phyloP scores from a whole-genome alignment of 2,113 vertebrate species.

The Cromileptes altivelis region DNA sequence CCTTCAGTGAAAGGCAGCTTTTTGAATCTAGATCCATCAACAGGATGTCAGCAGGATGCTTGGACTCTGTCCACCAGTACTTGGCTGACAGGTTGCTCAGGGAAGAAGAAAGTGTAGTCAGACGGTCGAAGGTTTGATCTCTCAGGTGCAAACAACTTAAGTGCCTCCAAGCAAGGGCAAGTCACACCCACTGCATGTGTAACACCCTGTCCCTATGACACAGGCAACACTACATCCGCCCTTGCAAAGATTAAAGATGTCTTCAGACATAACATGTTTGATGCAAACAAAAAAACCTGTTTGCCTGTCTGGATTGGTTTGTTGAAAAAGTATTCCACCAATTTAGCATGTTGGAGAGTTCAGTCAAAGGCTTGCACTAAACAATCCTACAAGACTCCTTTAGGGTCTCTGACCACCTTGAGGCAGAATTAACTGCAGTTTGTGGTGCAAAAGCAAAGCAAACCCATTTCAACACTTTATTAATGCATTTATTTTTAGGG shows the following conservation, averaged over 20 bases:
- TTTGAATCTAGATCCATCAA: conserved; percentile 59
- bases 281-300: not conserved
- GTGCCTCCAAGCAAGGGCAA: not conserved
- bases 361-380: not conserved
- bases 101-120: not conserved
- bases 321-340: not conserved
- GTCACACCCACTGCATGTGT: not conserved
- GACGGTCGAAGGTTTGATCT: not conserved
- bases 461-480: not conserved
- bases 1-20: conserved; percentile 22
- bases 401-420: not conserved
- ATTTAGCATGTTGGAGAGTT: not conserved
- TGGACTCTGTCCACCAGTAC: not conserved
- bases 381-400: not conserved
- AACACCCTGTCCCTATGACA: not conserved
- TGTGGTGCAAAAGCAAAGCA: not conserved
- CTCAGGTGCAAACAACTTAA: not conserved
- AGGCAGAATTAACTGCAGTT: not conserved
- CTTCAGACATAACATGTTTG: not conserved
- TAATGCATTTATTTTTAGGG: not conserved
- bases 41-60: conserved; percentile 31
- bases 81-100: conserved; percentile 26
- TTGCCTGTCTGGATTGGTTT: not conserved
- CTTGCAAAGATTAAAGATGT: not conserved
- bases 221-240: not conserved